phyloP scores from a whole-genome alignment of 2,113 vertebrate genomes.

The Scomber japonicus region DNA sequence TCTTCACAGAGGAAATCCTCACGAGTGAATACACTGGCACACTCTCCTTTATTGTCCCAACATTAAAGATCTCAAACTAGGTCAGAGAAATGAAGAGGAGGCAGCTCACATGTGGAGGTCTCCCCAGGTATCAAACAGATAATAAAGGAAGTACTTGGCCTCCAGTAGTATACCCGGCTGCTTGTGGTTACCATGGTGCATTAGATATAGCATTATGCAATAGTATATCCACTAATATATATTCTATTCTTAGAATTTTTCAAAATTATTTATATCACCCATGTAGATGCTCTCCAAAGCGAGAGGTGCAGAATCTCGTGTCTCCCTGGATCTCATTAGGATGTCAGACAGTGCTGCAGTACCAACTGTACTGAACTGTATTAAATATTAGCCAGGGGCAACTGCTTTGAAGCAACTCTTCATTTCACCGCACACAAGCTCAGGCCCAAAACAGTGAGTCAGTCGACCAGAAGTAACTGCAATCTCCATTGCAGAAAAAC shows the following conservation, averaged over 20 bases:
- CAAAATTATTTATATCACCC: neutral
- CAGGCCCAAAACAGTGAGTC: neutral
- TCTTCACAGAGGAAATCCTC: neutral
- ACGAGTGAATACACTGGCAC: no score
- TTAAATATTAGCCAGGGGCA: neutral
- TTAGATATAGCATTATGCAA: no score
- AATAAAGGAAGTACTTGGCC: no score
- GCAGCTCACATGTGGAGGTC: neutral
- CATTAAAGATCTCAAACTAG: neutral
- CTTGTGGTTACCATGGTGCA: no score
- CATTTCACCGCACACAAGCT: neutral
- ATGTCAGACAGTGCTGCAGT: neutral
- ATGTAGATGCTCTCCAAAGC: neutral
- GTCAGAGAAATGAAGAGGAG: neutral
- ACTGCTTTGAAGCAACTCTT: neutral
- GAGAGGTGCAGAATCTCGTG: neutral
- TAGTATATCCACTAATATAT: no score
- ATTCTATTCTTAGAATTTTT: neutral
- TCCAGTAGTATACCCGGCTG: no score
- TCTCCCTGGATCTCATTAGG: slow-evolving; percentile 20
- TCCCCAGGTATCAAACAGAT: no score
- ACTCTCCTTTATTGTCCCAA: no score
- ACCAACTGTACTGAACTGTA: neutral
- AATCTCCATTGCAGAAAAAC: neutral
- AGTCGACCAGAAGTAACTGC: neutral